A percentile compares a stretch with the other conserved stretches of the same genome.
Conservation (phyloP, 1,140 invertebrate species). For the Drosophila grimshawi region DNA sequence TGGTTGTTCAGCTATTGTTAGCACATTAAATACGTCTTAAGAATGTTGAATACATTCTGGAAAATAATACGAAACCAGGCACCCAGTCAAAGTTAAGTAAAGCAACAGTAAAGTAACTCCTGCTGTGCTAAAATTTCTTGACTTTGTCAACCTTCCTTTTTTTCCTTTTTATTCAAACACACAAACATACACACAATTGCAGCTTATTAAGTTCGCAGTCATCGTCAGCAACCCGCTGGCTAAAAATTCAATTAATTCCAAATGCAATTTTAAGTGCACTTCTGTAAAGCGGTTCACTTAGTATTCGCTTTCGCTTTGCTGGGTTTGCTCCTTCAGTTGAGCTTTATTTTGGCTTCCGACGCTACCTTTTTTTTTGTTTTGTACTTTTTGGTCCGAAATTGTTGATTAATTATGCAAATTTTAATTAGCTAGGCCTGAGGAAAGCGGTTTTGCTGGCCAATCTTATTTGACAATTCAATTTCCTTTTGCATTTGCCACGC, state of each 20-base stretch:
- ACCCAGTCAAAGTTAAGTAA: neutral
- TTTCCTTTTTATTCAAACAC: slow-evolving; percentile 2
- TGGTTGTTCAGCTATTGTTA: slow-evolving; percentile 19
- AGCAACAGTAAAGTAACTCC: neutral
- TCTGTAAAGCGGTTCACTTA: slow-evolving; percentile 61
- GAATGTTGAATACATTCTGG: slow-evolving; percentile 41
- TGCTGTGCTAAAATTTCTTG: slow-evolving; percentile 31
- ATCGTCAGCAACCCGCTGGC: slow-evolving; percentile 19
- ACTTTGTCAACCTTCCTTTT: slow-evolving; percentile 7
- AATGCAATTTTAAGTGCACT: slow-evolving; percentile 78
- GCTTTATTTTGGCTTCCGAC: slow-evolving; percentile 2
- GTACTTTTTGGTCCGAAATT: slow-evolving; percentile 36
- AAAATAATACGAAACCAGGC: slow-evolving; percentile 16
- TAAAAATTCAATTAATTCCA: slow-evolving; percentile 75
- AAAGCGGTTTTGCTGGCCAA: slow-evolving; percentile 24
- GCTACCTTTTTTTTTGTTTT: slow-evolving; percentile 12
- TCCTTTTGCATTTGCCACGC: slow-evolving; percentile 26
- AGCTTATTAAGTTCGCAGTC: slow-evolving; percentile 58
- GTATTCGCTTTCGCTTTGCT: slow-evolving; percentile 65
- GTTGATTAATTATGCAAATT: slow-evolving; percentile 75
- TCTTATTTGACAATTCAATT: slow-evolving; percentile 62
- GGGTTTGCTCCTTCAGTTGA: slow-evolving; percentile 24
- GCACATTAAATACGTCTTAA: slow-evolving; percentile 38
- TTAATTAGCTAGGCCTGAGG: slow-evolving; percentile 58
- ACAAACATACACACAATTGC: slow-evolving; percentile 5